A percentile compares a stretch with the other conserved stretches of the same genome.
These are phyloP conservation scores for Steinernema khuongi DNA, from an alignment of 1,140 invertebrate genomes.

Conservation along the genomic window DNA sequence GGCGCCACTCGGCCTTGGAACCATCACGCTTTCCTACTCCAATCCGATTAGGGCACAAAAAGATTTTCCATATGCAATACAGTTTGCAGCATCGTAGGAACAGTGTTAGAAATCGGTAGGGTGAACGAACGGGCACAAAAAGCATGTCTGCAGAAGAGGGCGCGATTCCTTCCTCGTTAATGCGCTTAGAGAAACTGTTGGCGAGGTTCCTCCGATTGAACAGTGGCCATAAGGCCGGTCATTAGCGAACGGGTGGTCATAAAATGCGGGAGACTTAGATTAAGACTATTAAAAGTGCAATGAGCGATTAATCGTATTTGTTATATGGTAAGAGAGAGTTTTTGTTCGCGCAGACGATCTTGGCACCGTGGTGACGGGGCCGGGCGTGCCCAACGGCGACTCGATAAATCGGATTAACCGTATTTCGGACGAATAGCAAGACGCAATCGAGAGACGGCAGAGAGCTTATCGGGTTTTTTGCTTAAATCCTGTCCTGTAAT, in stretches of 20 bases:
- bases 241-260: neutral
- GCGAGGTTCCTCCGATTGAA: too few species aligned
- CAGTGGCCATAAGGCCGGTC: too few species aligned
- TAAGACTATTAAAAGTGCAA: neutral
- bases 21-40: neutral
- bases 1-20: neutral
- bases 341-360: neutral
- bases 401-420: conserved; percentile 9
- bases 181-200: too few species aligned
- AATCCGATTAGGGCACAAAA: conserved; percentile 5
- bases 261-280: neutral
- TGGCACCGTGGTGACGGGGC: neutral
- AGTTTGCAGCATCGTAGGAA: neutral
- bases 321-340: neutral
- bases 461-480: neutral
- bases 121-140: too few species aligned
- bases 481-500: conserved; percentile 4
- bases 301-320: neutral
- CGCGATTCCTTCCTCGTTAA: too few species aligned
- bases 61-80: neutral
- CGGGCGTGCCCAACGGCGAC: neutral
- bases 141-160: too few species aligned
- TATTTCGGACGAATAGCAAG: neutral
- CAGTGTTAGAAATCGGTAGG: neutral
- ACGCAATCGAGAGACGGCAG: neutral